These are phyloP conservation scores for Heterochromis multidens DNA, from an alignment of 2,113 vertebrate genomes.

Conservation along the genomic window DNA sequence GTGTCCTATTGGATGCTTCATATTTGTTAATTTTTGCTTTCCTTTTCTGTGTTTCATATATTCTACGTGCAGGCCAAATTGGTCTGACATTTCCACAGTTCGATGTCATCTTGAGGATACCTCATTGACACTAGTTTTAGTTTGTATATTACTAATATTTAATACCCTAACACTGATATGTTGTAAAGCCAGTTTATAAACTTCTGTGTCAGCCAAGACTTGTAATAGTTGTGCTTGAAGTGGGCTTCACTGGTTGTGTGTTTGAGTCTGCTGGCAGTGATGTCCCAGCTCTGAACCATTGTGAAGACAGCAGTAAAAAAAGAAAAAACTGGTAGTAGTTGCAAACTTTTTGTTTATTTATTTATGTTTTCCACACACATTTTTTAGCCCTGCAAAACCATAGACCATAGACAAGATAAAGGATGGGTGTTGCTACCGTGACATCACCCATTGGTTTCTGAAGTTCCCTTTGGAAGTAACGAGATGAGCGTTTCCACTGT, in stretches of 20 bases:
- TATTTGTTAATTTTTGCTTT: not conserved
- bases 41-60: not conserved
- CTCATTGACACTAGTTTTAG: not conserved
- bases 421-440: no score
- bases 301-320: not conserved
- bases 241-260: not conserved
- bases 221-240: slow-evolving; percentile 12
- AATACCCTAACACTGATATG: not conserved
- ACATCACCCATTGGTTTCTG: no score
- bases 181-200: not conserved
- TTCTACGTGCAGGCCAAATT: not conserved
- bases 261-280: not conserved
- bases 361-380: no score
- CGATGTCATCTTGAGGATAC: not conserved
- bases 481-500: no score
- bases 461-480: no score
- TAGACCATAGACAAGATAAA: no score
- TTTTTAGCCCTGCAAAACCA: no score
- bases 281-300: not conserved
- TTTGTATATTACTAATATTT: not conserved
- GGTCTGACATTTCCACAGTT: not conserved
- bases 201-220: not conserved
- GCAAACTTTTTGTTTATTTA: not conserved
- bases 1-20: not conserved
- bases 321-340: not conserved